Evolutionary conservation across 2,797 vertebrate genomes (phyloP).

Genomic region (Pipistrellus nathusii): DNA sequence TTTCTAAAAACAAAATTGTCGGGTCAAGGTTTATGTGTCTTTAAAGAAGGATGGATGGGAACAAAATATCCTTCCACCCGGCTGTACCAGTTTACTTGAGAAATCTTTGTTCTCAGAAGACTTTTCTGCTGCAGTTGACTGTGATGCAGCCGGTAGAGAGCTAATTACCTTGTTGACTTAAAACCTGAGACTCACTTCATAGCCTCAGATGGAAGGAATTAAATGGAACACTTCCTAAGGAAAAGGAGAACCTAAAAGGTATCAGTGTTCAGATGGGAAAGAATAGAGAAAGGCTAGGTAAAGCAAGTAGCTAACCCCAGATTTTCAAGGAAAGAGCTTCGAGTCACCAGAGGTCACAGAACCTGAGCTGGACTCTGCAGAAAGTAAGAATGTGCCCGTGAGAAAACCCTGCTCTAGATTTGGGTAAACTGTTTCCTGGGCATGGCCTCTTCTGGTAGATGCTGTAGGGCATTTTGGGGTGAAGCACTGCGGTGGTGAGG

Average conservation of each 20-base stretch:
- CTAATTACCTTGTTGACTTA: not conserved
- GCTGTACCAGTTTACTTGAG: not conserved
- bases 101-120: not conserved
- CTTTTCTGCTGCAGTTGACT: not conserved
- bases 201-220: not conserved
- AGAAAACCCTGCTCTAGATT: not conserved
- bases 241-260: not conserved
- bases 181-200: not conserved
- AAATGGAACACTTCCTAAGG: not conserved
- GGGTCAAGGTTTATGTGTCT: constrained; percentile 3
- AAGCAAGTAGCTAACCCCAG: not conserved
- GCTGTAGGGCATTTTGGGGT: not conserved
- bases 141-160: not conserved
- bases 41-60: not conserved
- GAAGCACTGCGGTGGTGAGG: not conserved
- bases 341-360: not conserved
- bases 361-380: not conserved
- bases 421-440: not conserved
- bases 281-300: not conserved
- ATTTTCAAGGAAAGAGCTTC: not conserved
- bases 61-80: not conserved
- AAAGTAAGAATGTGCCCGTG: not conserved
- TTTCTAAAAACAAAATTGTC: constrained; percentile 47
- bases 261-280: not conserved
- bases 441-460: not conserved